Base-by-base conservation (phyloP, 2,888 invertebrate species). In the Hydrotaea diabolus region DNA sequence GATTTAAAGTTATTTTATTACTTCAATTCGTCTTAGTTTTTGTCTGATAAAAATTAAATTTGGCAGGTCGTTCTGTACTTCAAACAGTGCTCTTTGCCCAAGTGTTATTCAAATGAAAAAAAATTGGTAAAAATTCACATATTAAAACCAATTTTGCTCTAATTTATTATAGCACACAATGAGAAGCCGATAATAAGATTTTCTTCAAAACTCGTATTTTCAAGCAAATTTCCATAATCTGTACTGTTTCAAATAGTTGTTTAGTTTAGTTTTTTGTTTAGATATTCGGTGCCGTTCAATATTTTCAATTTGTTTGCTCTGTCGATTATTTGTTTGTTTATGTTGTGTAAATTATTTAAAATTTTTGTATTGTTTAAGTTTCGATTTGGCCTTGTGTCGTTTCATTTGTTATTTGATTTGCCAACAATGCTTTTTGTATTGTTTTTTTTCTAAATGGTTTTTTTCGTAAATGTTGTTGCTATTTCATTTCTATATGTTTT, bases 331-430 rank as follows among this genome's bases (percentile, higher is more conserved):
- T 23, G 39, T 36, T 62, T 19, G 31, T 80, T 75, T 87, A 76
- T 83, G 72, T 77, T 73, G 69, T 80, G 74, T 55, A 69, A 55
- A 69, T 82, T 59, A 59, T 75, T 46, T 71, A 72, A 39, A 17
- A 21, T 77, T 87, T 80, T 86, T 86, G 86, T 88, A 83, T 86
- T 88, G 71, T 36, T 55, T 59, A 59, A 4, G 31, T 57, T 64
- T 80, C 74, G 66, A 57, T 73, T 39, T 85, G 82, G 46, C 84
- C 84, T 85, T 85, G 81, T 69, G 21, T 62, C 53, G 49, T 66
- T 84, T 76, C 64, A 79, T 78, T 84, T 78, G 81, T 81, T 78
- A 49, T 84, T 73, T 73, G 76, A 76, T 73, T 82, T 81, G 81
- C 79, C 81, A 85, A 85, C 57, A 85, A 80, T 72, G 57, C 19